These are phyloP conservation scores for Ailurus styani DNA, from an alignment of 2,113 vertebrate genomes.

Conservation along the genomic window DNA sequence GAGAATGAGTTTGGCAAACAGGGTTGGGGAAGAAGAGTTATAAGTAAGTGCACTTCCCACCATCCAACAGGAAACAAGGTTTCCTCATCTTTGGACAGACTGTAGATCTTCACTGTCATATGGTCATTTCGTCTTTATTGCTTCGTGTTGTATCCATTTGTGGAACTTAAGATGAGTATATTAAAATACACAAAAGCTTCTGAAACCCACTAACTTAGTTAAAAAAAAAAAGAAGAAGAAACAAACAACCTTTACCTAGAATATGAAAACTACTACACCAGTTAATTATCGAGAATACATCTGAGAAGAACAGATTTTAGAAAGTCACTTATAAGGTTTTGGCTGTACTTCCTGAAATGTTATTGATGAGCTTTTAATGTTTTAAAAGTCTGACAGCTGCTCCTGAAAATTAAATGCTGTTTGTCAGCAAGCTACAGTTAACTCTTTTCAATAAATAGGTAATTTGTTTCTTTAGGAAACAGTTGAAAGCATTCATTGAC, in stretches of 20 bases:
- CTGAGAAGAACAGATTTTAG: slow-evolving; percentile 58
- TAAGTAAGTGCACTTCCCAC: not conserved
- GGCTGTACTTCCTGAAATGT: slow-evolving; percentile 58
- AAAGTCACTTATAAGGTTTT: slow-evolving; percentile 59
- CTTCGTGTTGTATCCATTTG: not conserved
- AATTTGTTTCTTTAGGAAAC: slow-evolving; percentile 55
- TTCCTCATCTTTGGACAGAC: not conserved
- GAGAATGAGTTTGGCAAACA: not conserved
- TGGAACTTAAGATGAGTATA: not conserved
- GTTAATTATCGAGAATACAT: slow-evolving; percentile 56
- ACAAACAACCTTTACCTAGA: not conserved
- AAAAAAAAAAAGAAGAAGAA: not conserved
- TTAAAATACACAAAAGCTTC: not conserved
- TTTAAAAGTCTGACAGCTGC: slow-evolving; percentile 69
- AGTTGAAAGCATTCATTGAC: slow-evolving; percentile 55
- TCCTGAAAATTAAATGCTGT: slow-evolving; percentile 66
- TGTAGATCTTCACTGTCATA: not conserved
- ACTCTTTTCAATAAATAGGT: slow-evolving; percentile 66
- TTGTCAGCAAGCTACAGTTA: slow-evolving; percentile 71
- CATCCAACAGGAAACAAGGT: not conserved
- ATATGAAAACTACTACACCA: slow-evolving; percentile 1
- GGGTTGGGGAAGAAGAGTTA: not conserved
- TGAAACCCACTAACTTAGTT: not conserved
- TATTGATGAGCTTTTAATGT: slow-evolving; percentile 66
- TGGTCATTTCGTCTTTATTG: not conserved